Conservation (phyloP, 1,140 invertebrate species). For the Lepidurus couesii region DNA sequence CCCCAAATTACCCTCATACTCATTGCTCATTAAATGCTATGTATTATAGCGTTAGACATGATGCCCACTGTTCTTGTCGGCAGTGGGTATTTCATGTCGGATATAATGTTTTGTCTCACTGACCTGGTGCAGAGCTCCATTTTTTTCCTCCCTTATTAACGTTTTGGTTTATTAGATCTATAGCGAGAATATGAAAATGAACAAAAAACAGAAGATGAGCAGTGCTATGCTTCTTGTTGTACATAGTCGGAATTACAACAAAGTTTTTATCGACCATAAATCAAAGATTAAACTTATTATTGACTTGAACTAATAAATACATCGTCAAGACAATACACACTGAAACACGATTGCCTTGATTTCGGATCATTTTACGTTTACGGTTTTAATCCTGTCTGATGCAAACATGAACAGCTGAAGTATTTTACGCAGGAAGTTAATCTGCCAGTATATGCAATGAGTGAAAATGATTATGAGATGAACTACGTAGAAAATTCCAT, state of each 20-base stretch:
- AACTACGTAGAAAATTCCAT: too few relatives aligned
- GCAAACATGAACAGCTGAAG: too few relatives aligned
- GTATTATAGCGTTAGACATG: conserved; percentile 3
- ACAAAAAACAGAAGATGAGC: background rate
- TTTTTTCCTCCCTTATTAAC: background rate
- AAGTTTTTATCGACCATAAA: conserved; percentile 2
- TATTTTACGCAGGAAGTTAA: too few relatives aligned
- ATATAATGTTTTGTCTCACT: conserved; percentile 7
- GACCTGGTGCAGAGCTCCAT: conserved; percentile 20
- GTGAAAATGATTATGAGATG: too few relatives aligned
- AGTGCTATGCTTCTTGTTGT: conserved; percentile 14
- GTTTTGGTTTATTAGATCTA: conserved; percentile 22
- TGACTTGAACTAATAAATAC: too few relatives aligned
- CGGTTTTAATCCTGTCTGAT: too few relatives aligned
- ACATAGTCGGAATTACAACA: conserved; percentile 22
- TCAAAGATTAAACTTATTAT: too few relatives aligned
- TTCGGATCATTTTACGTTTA: too few relatives aligned
- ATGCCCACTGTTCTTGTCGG: background rate
- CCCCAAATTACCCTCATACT: background rate
- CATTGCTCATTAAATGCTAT: conserved; percentile 18
- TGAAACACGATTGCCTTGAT: too few relatives aligned
- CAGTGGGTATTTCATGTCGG: background rate
- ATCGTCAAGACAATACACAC: too few relatives aligned
- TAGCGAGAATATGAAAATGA: background rate
- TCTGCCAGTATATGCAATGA: too few relatives aligned